Percentiles rank a stretch among this genome's conserved stretches.
These are phyloP conservation scores for Drosophila lini DNA, from an alignment of 1,140 invertebrate genomes.

Conservation along the genomic window DNA sequence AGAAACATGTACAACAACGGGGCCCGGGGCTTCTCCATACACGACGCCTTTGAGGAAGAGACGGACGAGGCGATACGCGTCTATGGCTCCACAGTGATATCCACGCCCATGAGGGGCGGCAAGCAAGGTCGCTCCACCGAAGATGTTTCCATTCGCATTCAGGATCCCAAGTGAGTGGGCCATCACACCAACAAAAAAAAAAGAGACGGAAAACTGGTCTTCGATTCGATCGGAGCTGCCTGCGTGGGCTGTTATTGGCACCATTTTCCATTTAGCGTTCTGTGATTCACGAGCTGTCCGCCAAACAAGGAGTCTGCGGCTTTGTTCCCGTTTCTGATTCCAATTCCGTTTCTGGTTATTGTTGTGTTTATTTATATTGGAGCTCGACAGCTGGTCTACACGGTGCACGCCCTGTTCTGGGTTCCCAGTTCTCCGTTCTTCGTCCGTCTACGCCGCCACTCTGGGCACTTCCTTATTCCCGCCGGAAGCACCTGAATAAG, in stretches of 20 bases:
- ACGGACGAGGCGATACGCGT: slow-evolving; percentile 91
- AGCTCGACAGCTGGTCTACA: slow-evolving; percentile 37
- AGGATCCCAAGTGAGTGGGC: slow-evolving; percentile 83
- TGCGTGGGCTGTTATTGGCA: slow-evolving; percentile 54
- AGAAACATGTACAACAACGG: slow-evolving; percentile 76
- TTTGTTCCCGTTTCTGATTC: slow-evolving; percentile 20
- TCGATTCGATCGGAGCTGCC: slow-evolving; percentile 12
- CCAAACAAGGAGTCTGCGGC: slow-evolving; percentile 40
- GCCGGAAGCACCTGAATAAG: slow-evolving; percentile 54
- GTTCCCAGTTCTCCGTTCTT: background rate
- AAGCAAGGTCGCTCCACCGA: slow-evolving; percentile 83
- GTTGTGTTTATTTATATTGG: slow-evolving; percentile 21
- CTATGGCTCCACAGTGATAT: slow-evolving; percentile 89
- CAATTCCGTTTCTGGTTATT: slow-evolving; percentile 27
- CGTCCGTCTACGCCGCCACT: background rate
- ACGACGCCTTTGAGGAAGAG: slow-evolving; percentile 93
- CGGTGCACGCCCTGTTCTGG: slow-evolving; percentile 4
- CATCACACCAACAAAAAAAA: background rate
- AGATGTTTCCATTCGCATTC: slow-evolving; percentile 83
- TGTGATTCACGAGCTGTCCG: slow-evolving; percentile 20
- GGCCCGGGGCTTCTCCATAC: slow-evolving; percentile 88
- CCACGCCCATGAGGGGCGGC: slow-evolving; percentile 85
- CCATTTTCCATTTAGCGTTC: slow-evolving; percentile 31
- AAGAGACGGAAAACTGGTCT: slow-evolving; percentile 30
- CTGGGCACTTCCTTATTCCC: slow-evolving; percentile 38